Conservation (phyloP, 64 coral and sea anemone genomes). For the Stichodactyla mertensii region DNA sequence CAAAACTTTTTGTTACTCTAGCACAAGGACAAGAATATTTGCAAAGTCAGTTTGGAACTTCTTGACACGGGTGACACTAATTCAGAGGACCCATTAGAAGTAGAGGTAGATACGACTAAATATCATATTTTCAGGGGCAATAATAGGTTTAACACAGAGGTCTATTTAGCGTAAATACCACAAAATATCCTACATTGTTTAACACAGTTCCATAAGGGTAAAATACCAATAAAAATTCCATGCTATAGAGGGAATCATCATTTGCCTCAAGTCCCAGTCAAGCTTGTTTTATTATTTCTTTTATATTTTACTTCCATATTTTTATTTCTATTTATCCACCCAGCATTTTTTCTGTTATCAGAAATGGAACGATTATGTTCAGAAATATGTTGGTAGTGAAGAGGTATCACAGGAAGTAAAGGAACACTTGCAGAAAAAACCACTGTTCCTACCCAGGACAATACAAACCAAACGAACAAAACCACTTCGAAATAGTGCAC, state of each 20-base stretch:
- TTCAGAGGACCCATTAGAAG: constrained; percentile 93
- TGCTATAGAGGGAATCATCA: no score
- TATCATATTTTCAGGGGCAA: no score
- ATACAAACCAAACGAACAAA: constrained; percentile 2
- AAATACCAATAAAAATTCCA: no score
- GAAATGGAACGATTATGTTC: constrained; percentile 98
- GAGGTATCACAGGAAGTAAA: constrained; percentile 86
- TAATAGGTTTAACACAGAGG: no score
- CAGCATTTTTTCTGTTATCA: background rate
- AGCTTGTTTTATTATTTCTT: background rate
- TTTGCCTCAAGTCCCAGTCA: no score
- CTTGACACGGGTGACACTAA: constrained; percentile 87
- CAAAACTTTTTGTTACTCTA: constrained; percentile 11
- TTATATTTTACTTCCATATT: background rate
- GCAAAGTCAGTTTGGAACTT: constrained; percentile 83
- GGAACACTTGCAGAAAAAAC: constrained; percentile 87
- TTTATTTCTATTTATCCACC: no score
- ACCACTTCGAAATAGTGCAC: background rate
- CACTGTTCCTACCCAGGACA: constrained; percentile 67
- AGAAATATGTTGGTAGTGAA: constrained; percentile 89
- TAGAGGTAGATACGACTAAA: constrained; percentile 42
- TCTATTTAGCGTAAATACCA: background rate
- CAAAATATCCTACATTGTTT: no score
- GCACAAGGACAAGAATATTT: constrained; percentile 96
- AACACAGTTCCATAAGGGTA: no score